phyloP scores from a whole-genome alignment of 2,797 vertebrate genomes.

The Falco columbarius region DNA sequence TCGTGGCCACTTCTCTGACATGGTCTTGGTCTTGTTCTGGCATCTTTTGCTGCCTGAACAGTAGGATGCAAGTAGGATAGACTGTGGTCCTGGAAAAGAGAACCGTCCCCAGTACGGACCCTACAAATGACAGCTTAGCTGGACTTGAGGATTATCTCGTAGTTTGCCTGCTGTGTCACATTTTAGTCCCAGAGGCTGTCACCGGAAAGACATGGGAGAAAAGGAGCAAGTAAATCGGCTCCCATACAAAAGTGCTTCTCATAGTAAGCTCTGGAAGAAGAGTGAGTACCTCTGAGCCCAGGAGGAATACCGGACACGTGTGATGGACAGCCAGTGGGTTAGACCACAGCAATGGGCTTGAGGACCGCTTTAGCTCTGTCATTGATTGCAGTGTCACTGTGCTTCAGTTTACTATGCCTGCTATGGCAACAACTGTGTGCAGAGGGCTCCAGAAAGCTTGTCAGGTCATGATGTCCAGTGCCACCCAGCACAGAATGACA shows the following conservation, averaged over 20 bases:
- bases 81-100: neutral
- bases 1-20: neutral
- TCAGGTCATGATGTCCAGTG: neutral
- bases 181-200: neutral
- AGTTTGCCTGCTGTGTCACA: neutral
- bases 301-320: fast-evolving
- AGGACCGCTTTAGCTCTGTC: neutral
- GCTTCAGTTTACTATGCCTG: neutral
- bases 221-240: neutral
- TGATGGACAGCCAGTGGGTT: neutral
- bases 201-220: neutral
- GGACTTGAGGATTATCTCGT: neutral
- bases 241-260: neutral
- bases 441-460: neutral
- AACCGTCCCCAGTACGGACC: neutral
- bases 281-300: neutral
- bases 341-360: neutral
- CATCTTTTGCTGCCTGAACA: neutral
- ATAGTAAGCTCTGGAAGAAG: neutral
- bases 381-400: fast-evolving
- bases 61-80: neutral
- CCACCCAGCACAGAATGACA: neutral
- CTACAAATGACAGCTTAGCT: neutral
- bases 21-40: neutral
- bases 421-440: neutral